A percentile compares a stretch with the other conserved stretches of the same genome.
These are phyloP conservation scores for Drosophila orena DNA, from an alignment of 1,140 invertebrate genomes.

Conservation along the genomic window DNA sequence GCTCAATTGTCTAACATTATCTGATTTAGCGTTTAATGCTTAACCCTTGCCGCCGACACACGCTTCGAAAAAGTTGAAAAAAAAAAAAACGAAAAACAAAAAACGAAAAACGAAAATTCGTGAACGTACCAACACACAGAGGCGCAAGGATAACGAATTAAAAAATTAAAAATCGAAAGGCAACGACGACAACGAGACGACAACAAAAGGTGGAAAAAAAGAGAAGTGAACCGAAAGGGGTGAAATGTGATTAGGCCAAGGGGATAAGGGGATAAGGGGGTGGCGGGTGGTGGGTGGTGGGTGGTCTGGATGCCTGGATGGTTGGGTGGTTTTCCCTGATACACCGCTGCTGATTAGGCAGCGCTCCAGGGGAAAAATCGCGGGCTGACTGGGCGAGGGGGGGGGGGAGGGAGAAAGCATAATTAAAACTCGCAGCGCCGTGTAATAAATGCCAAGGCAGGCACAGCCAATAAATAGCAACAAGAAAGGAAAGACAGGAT, in stretches of 20 bases:
- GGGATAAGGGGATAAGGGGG: no score
- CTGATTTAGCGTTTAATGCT: slow-evolving; percentile 82
- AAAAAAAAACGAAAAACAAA: background rate
- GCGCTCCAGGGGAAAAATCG: slow-evolving; percentile 49
- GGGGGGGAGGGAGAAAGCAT: slow-evolving; percentile 36
- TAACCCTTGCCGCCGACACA: slow-evolving; percentile 76
- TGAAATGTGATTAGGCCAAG: slow-evolving; percentile 74
- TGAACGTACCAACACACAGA: slow-evolving; percentile 11
- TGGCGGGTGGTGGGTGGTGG: background rate
- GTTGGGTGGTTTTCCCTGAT: slow-evolving; percentile 46
- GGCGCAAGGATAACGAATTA: slow-evolving; percentile 83
- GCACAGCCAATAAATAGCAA: slow-evolving; percentile 80
- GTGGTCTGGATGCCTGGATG: background rate
- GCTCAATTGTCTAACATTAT: slow-evolving; percentile 83
- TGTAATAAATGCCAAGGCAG: slow-evolving; percentile 82
- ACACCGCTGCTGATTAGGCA: slow-evolving; percentile 77
- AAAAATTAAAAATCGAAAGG: slow-evolving; percentile 84
- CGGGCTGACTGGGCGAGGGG: no score
- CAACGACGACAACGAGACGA: slow-evolving; percentile 66
- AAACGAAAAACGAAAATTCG: background rate
- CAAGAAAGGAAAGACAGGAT: slow-evolving; percentile 44
- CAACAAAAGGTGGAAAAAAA: slow-evolving; percentile 56
- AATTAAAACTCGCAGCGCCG: slow-evolving; percentile 78
- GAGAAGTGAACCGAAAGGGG: slow-evolving; percentile 62
- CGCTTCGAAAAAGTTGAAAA: slow-evolving; percentile 36